Conservation (phyloP, 2,113 vertebrate species). For the Gallinago paraguaiae region DNA sequence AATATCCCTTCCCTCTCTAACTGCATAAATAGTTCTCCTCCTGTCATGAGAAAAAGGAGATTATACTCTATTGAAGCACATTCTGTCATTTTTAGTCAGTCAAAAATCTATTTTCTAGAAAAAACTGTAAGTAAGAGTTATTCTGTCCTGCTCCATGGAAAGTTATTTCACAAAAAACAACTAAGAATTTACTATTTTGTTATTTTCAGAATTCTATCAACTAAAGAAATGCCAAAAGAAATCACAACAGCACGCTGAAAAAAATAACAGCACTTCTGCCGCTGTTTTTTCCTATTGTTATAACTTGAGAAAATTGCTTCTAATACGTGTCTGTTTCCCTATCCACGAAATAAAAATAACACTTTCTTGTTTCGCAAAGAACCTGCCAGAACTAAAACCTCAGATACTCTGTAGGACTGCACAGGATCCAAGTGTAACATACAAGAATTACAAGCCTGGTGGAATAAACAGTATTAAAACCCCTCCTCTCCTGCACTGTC, state of each 20-base stretch:
- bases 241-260: background rate
- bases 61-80: background rate
- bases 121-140: background rate
- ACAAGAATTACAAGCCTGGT: background rate
- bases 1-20: slow-evolving; percentile 97
- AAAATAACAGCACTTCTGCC: background rate
- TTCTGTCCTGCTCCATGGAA: background rate
- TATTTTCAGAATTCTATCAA: background rate
- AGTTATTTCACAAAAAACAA: background rate
- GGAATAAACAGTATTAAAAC: background rate
- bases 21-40: slow-evolving; percentile 99
- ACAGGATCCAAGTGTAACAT: background rate
- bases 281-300: background rate
- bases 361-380: background rate
- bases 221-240: background rate
- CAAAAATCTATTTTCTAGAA: slow-evolving; percentile 1
- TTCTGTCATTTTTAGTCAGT: slow-evolving; percentile 8
- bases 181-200: background rate
- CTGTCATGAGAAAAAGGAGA: slow-evolving; percentile 71
- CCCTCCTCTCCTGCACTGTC: background rate
- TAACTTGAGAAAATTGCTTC: background rate
- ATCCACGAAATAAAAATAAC: background rate
- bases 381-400: background rate
- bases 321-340: background rate
- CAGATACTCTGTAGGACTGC: background rate